Conservation (phyloP, 2,113 vertebrate genomes). For the Limanda limanda region DNA sequence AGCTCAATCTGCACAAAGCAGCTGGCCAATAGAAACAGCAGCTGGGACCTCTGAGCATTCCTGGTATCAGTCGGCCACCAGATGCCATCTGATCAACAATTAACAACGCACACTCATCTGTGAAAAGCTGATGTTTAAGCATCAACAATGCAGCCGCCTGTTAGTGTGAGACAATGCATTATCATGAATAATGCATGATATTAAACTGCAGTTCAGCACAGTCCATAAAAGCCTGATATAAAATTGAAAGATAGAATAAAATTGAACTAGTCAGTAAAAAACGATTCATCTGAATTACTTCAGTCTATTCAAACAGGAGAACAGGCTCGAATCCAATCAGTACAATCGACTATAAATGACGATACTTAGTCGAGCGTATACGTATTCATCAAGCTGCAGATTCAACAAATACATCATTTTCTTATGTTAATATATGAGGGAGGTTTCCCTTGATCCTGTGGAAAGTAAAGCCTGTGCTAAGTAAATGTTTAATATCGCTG, state of each 20-base stretch:
- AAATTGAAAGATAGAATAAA: not conserved
- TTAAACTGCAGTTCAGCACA: conserved; percentile 2
- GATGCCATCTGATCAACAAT: conserved; percentile 60
- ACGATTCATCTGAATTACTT: conserved; percentile 17
- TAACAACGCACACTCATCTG: conserved; percentile 39
- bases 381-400: conserved; percentile 34
- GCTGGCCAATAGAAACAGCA: conserved; percentile 50
- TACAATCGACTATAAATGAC: conserved; percentile 25
- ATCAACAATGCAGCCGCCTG: not conserved
- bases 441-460: conserved; percentile 36
- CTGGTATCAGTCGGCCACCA: not conserved
- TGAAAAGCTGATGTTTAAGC: no score
- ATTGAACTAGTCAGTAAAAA: conserved; percentile 9
- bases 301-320: conserved; percentile 9
- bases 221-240: not conserved
- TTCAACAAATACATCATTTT: conserved; percentile 40
- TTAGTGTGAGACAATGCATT: not conserved
- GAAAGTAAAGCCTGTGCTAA: conserved; percentile 41
- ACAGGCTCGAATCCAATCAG: conserved; percentile 22
- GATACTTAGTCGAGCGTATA: conserved; percentile 20
- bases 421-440: conserved; percentile 52
- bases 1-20: conserved; percentile 46
- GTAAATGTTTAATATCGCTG: conserved; percentile 42
- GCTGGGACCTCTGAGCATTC: conserved; percentile 47
- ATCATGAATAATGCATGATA: conserved; percentile 16